phyloP scores from a whole-genome alignment of 2,888 invertebrate species.

The Arctia plantaginis region DNA sequence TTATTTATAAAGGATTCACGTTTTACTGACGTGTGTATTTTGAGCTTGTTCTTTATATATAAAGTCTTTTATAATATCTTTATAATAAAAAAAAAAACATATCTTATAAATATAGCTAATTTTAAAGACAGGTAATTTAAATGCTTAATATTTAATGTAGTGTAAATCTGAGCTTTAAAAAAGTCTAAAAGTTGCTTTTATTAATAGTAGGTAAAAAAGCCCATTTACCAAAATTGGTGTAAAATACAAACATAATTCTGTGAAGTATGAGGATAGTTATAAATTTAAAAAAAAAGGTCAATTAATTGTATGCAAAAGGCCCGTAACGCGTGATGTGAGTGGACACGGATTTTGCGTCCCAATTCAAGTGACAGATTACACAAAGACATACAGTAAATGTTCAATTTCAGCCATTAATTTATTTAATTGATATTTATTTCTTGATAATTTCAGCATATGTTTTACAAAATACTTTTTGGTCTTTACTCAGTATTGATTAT shows the following conservation, averaged over 20 bases:
- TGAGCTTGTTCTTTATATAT: too few relatives aligned
- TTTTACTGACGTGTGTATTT: too few relatives aligned
- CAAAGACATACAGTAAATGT: not conserved
- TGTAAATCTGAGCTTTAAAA: too few relatives aligned
- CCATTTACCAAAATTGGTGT: not conserved
- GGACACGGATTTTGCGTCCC: too few relatives aligned
- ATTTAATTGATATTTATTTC: not conserved
- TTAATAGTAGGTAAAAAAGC: not conserved
- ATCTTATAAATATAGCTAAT: too few relatives aligned
- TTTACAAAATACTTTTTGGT: not conserved
- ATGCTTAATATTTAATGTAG: too few relatives aligned
- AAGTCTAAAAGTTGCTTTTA: not conserved
- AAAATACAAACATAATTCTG: not conserved
- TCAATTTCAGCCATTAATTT: not conserved
- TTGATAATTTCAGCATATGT: not conserved
- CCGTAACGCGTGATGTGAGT: not conserved
- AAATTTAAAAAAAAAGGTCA: not conserved
- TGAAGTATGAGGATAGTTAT: not conserved
- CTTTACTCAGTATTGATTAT: not conserved
- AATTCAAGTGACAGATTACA: not conserved
- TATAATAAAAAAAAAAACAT: too few relatives aligned
- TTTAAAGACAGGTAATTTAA: too few relatives aligned
- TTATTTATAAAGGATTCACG: too few relatives aligned
- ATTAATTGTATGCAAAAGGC: not conserved
- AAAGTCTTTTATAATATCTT: too few relatives aligned